These are phyloP conservation scores for Micronycteris hirsuta DNA, from an alignment of 2,113 vertebrate genomes.

Conservation along the genomic window DNA sequence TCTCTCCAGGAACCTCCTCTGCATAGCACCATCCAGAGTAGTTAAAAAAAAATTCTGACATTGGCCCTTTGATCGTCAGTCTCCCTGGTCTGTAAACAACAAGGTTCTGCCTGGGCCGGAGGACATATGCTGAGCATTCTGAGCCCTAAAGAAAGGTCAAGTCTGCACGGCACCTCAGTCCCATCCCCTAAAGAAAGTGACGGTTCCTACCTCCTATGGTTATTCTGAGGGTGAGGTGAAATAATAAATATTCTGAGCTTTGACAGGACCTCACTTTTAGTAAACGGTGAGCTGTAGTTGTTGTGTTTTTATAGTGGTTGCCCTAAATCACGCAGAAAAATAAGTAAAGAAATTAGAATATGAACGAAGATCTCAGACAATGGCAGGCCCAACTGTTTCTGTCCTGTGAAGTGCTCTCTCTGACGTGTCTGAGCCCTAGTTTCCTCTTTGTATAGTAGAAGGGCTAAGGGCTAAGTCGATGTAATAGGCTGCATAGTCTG, in stretches of 20 bases:
- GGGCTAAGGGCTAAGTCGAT: neutral
- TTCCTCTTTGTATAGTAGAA: neutral
- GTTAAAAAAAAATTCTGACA: neutral
- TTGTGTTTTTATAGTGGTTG: neutral
- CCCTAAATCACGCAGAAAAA: neutral
- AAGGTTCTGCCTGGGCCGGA: neutral
- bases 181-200: accelerated
- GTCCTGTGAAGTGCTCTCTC: neutral
- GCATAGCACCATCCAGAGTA: neutral
- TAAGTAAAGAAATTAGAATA: neutral
- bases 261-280: neutral
- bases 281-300: too few relatives aligned
- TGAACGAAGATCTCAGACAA: neutral
- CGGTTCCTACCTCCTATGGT: neutral
- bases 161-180: neutral
- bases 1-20: neutral
- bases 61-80: neutral
- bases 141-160: neutral
- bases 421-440: neutral
- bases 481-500: neutral
- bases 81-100: neutral
- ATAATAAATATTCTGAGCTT: neutral
- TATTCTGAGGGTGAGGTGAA: neutral
- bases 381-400: neutral
- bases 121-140: neutral